Base-by-base conservation (phyloP, 2,113 vertebrate genomes). In the Corydoras maculifer region DNA sequence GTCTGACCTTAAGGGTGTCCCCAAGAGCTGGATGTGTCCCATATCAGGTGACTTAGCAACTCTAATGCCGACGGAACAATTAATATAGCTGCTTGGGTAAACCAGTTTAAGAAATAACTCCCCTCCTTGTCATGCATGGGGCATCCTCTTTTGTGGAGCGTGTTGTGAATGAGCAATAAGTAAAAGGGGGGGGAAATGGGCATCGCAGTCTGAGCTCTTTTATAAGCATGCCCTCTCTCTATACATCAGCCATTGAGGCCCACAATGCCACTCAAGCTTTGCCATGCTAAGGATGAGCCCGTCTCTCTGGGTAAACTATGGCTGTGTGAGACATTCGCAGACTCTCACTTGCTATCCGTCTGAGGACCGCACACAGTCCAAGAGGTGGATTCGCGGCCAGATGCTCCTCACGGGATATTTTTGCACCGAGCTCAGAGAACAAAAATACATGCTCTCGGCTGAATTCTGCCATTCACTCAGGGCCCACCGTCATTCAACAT, bases 341-440 rank as follows among this genome's bases (percentile, higher is more conserved):
- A 81, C 79, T 58, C 13, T 0, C 14, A 83, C 82, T 71, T 57
- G 30, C 51, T 61, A 25, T 59, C 63, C 88, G 85, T 88, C 85
- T 57, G 58, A 82, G 84, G 85, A 87, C 79, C 79, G 84, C 78
- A 85, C 84, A 84, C 82, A 87, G 86, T 89, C 84, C 79, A 86
- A 83, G 80, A 78, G 84, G 83, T 86, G 80, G 85, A 81, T 87
- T 84, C 81, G 70, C 64, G 66, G 84, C 85, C 85, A 85, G 78
- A 69, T 84, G 82, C 84, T 85, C 84, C 87, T 79, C 82, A 85
- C 73, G 35, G 4, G 86, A 85, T 81, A 81, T 86, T 84, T 86
- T 84, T 80, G 80, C 80, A 83, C 77, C 83, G 75, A 84, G 78
- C 78, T 85, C 81, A 73, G 68, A 67, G 69, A 68, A 80, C 80